phyloP scores from a whole-genome alignment of 2,888 invertebrate species.

The Ganaspis brasiliensis region DNA sequence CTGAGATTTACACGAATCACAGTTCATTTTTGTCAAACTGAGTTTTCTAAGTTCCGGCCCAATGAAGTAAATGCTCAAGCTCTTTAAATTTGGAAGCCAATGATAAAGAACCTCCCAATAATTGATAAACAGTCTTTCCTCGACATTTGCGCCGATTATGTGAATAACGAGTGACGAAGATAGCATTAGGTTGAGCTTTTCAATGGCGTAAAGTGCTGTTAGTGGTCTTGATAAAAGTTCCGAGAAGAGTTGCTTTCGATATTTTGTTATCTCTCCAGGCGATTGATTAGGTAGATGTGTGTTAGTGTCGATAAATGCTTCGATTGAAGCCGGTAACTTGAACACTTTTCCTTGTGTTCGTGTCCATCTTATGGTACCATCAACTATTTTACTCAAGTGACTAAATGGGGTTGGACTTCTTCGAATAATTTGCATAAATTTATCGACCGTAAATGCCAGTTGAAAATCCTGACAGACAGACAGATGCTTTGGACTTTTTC shows the following conservation, averaged over 20 bases:
- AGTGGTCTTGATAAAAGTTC: slow-evolving; percentile 72
- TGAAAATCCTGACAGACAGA: neutral
- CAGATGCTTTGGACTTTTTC: neutral
- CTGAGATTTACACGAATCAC: neutral
- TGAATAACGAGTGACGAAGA: slow-evolving; percentile 67
- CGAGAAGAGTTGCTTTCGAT: slow-evolving; percentile 44
- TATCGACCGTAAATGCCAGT: neutral
- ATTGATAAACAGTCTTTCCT: slow-evolving; percentile 69
- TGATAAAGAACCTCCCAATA: slow-evolving; percentile 77
- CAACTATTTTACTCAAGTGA: neutral
- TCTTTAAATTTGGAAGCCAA: slow-evolving; percentile 69
- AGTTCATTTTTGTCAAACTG: neutral
- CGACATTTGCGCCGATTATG: slow-evolving; percentile 74
- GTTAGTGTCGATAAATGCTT: neutral
- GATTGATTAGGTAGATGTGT: neutral
- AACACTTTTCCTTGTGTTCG: neutral
- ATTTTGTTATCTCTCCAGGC: neutral
- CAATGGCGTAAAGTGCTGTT: slow-evolving; percentile 69
- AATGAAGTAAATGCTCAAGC: slow-evolving; percentile 69
- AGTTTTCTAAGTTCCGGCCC: slow-evolving; percentile 72
- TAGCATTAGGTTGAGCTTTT: slow-evolving; percentile 59
- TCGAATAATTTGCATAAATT: neutral
- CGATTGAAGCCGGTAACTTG: neutral
- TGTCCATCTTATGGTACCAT: neutral
- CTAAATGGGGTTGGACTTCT: neutral